A percentile compares a stretch with the other conserved stretches of the same genome.
These are phyloP conservation scores for Lasioglossum calceatum DNA, from an alignment of 2,888 invertebrate genomes.

Conservation along the genomic window DNA sequence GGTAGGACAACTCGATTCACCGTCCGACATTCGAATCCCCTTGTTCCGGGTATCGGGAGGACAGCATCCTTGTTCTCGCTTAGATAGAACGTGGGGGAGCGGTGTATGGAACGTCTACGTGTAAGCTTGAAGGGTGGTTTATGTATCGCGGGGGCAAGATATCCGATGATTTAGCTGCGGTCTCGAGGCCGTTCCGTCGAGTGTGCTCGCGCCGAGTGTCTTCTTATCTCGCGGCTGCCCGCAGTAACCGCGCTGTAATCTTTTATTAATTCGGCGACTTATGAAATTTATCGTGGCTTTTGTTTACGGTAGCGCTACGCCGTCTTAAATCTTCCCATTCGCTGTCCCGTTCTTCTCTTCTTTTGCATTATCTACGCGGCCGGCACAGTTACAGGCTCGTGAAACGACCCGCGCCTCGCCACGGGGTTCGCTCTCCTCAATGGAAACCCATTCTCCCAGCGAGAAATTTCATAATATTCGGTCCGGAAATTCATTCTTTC, in stretches of 20 bases:
- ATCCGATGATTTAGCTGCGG: constrained; percentile 84
- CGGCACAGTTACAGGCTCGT: constrained; percentile 26
- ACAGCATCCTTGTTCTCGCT: constrained; percentile 58
- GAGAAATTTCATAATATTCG: constrained; percentile 7
- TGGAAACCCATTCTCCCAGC: background rate
- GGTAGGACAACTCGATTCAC: constrained; percentile 30
- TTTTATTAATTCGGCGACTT: constrained; percentile 85
- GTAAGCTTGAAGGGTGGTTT: constrained; percentile 84
- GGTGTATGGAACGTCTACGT: constrained; percentile 74
- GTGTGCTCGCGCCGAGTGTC: constrained; percentile 67
- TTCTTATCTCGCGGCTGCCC: constrained; percentile 78
- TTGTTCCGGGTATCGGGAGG: constrained; percentile 54
- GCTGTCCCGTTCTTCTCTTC: constrained; percentile 48
- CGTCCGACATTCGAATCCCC: constrained; percentile 55
- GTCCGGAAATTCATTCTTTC: background rate
- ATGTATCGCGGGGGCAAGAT: constrained; percentile 84
- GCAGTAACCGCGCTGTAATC: constrained; percentile 83
- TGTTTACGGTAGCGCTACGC: constrained; percentile 79
- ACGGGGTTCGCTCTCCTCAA: background rate
- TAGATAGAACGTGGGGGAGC: constrained; percentile 58
- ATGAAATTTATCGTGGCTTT: constrained; percentile 84
- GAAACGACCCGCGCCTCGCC: constrained; percentile 9
- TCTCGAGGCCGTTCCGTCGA: constrained; percentile 75
- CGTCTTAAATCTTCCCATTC: constrained; percentile 77
- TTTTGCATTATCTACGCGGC: constrained; percentile 68